Evolutionary conservation across 2,113 vertebrate genomes (phyloP).

Genomic region (Beaufortia kweichowensis): DNA sequence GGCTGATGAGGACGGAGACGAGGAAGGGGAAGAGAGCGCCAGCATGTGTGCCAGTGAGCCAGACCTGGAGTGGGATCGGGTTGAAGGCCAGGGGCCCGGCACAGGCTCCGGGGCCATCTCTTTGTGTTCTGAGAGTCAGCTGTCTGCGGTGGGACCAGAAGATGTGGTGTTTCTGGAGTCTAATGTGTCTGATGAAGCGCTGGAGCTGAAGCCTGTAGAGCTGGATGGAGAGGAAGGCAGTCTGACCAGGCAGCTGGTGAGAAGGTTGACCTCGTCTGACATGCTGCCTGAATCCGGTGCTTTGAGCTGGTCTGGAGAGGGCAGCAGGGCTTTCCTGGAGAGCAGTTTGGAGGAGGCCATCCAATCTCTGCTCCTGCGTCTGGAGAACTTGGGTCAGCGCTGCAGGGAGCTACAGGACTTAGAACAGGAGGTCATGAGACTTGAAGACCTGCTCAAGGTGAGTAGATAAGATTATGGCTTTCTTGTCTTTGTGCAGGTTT

Average conservation of each 20-base stretch:
- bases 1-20: slow-evolving; percentile 42
- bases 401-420: slow-evolving; percentile 92
- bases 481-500: too few species aligned
- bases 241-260: slow-evolving; percentile 92
- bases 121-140: slow-evolving; percentile 66
- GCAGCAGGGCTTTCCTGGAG: slow-evolving; percentile 82
- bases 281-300: slow-evolving; percentile 61
- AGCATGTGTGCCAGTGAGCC: slow-evolving; percentile 63
- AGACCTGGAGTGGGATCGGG: slow-evolving; percentile 72
- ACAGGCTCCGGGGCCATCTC: slow-evolving; percentile 62
- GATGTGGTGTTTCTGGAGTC: slow-evolving; percentile 77
- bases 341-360: slow-evolving; percentile 92
- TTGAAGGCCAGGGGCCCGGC: slow-evolving; percentile 63
- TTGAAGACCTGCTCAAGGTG: slow-evolving; percentile 96
- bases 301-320: slow-evolving; percentile 81
- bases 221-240: slow-evolving; percentile 91
- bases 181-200: slow-evolving; percentile 72
- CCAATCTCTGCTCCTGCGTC: slow-evolving; percentile 82
- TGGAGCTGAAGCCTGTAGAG: slow-evolving; percentile 93
- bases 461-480: neutral
- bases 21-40: slow-evolving; percentile 60
- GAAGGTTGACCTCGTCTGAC: slow-evolving; percentile 88
- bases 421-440: slow-evolving; percentile 88
- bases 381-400: slow-evolving; percentile 88
- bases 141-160: slow-evolving; percentile 59